Base-by-base conservation (phyloP, 2,113 vertebrate genomes). In the Chascanopsetta lugubris region DNA sequence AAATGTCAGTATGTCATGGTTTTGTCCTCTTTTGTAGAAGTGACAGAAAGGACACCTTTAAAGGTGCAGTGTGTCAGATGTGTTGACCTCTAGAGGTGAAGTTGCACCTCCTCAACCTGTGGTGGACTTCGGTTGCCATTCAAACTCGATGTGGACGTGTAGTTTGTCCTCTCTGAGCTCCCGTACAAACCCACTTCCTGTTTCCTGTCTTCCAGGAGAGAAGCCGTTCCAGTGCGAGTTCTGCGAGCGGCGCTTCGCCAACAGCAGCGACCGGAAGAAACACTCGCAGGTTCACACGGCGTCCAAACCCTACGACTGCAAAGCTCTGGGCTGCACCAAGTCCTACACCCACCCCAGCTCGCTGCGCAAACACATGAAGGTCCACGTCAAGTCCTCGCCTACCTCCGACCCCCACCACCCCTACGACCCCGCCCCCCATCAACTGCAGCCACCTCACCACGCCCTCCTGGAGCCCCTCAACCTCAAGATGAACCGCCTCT, bases 141-240 rank as follows among this genome's bases (percentile, higher is more conserved):
- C n/a, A n/a, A n/a, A n/a, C n/a, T n/a, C n/a, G n/a, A n/a, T n/a
- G n/a, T n/a, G n/a, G n/a, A n/a, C n/a, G n/a, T n/a, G n/a, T n/a
- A n/a, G n/a, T n/a, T n/a, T n/a, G n/a, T n/a, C n/a, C n/a, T n/a
- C n/a, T n/a, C n/a, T n/a, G n/a, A n/a, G n/a, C n/a, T n/a, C n/a
- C n/a, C n/a, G n/a, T n/a, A n/a, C n/a, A n/a, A n/a, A n/a, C n/a
- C n/a, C n/a, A n/a, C n/a, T 13, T 32, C 30, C 7, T 75, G 53
- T 85, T 56, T 88, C 87, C n/a, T 85, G 51, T 93, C 48, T 93
- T 92, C 54, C 93, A 99, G 97, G 96, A 60, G 96, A 98, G 90
- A 98, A 97, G 83, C 95, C 97, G 64, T 98, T 97, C 92, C 97
- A 98, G 90, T 98, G 97, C 61, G 96, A 98, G 77, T 98, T 96